A percentile compares a stretch with the other conserved stretches of the same genome.
These are phyloP conservation scores for Coranthus polyacanthus DNA, from an alignment of 2,797 vertebrate species.

Conservation along the genomic window DNA sequence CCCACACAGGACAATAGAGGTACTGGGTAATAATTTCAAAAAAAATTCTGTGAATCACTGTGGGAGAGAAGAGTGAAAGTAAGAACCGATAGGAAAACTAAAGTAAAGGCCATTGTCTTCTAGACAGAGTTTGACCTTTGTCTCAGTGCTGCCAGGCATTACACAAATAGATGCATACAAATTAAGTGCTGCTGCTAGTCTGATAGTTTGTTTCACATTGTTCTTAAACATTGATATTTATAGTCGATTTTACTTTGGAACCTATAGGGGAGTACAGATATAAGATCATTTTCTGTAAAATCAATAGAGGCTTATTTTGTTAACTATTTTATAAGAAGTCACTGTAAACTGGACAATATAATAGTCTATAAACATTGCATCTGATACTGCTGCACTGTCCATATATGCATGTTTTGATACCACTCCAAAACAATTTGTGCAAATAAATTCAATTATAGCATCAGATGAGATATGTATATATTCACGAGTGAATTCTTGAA, in stretches of 20 bases:
- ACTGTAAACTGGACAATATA: no score
- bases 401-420: neutral
- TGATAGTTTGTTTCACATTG: neutral
- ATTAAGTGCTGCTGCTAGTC: no score
- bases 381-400: neutral
- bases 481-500: no score
- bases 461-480: no score
- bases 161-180: conserved; percentile 29
- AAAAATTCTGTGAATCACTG: conserved; percentile 5
- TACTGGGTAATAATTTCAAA: neutral
- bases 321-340: no score
- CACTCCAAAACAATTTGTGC: no score
- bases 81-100: conserved; percentile 28
- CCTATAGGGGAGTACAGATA: neutral
- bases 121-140: conserved; percentile 69
- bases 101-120: conserved; percentile 53
- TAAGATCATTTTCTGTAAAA: neutral
- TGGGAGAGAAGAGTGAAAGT: neutral
- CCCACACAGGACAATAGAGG: neutral
- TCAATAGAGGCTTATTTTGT: neutral
- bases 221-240: neutral
- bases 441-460: no score
- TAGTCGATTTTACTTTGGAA: neutral
- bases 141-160: conserved; percentile 34
- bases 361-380: no score